phyloP scores from a whole-genome alignment of 2,888 invertebrate genomes.

The Carpatolechia fugitivella region DNA sequence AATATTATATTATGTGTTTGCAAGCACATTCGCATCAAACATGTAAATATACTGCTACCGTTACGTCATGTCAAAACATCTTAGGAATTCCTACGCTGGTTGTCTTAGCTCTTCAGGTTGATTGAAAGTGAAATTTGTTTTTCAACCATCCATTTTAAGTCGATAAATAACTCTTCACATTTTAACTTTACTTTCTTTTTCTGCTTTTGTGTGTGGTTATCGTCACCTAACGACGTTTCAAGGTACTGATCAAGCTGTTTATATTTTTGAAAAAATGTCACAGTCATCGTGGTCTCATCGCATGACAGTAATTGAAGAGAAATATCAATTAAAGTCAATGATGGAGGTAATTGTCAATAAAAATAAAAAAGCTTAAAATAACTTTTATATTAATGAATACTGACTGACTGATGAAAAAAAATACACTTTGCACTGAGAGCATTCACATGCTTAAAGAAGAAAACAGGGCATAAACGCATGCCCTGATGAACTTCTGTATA shows the following conservation, averaged over 20 bases:
- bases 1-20: conserved; percentile 27
- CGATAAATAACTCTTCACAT: conserved; percentile 2
- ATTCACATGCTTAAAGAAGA: too few relatives aligned
- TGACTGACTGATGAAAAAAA: neutral
- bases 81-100: conserved; percentile 22
- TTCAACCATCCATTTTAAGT: neutral
- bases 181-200: conserved; percentile 10
- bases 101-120: conserved; percentile 34
- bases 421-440: too few relatives aligned
- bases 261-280: neutral
- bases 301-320: conserved; percentile 3
- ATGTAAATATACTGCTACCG: conserved; percentile 33
- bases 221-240: neutral
- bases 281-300: neutral
- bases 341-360: neutral
- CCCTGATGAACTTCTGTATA: too few relatives aligned
- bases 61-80: conserved; percentile 20
- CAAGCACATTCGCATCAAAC: conserved; percentile 30
- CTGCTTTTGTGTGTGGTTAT: neutral
- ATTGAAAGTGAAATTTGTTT: conserved; percentile 37
- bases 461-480: too few relatives aligned
- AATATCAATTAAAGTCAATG: neutral
- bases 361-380: neutral
- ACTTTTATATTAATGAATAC: neutral
- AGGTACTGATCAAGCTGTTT: neutral